Percentiles rank a stretch among this genome's conserved stretches.
phyloP scores from a whole-genome alignment of 2,797 vertebrate species.

The Spinibarbus caldwelli region DNA sequence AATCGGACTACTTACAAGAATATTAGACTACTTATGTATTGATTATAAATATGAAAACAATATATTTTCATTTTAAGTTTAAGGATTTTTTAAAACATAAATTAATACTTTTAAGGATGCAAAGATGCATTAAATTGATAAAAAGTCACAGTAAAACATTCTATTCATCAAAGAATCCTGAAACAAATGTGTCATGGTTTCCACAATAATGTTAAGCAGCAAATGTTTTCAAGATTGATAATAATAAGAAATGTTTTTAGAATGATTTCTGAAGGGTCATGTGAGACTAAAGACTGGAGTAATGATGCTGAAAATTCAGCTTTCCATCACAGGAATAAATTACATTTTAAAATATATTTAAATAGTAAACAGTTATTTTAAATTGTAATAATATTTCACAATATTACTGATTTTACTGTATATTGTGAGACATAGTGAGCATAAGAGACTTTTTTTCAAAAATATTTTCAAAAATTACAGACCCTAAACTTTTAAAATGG shows the following conservation, averaged over 20 bases:
- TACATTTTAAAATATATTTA: neutral
- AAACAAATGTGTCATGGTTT: neutral
- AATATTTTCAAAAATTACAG: no score
- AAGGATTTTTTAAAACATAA: no score
- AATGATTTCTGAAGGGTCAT: neutral
- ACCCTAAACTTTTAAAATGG: neutral
- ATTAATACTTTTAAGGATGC: no score
- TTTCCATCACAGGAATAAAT: neutral
- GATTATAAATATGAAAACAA: neutral
- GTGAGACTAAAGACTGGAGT: neutral
- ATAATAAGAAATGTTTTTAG: no score
- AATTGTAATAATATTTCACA: neutral
- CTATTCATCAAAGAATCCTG: neutral
- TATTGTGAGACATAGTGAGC: neutral
- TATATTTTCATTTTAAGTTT: neutral
- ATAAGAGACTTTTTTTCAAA: neutral
- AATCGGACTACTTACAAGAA: neutral
- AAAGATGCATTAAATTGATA: neutral
- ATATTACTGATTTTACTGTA: neutral
- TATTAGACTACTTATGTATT: neutral
- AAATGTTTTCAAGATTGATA: no score
- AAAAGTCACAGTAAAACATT: neutral
- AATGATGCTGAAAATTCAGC: neutral
- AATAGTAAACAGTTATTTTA: neutral
- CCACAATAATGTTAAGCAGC: neutral